Evolutionary conservation across 1,140 invertebrate genomes (phyloP).

Genomic region (Lepidotrigona ventralis): DNA sequence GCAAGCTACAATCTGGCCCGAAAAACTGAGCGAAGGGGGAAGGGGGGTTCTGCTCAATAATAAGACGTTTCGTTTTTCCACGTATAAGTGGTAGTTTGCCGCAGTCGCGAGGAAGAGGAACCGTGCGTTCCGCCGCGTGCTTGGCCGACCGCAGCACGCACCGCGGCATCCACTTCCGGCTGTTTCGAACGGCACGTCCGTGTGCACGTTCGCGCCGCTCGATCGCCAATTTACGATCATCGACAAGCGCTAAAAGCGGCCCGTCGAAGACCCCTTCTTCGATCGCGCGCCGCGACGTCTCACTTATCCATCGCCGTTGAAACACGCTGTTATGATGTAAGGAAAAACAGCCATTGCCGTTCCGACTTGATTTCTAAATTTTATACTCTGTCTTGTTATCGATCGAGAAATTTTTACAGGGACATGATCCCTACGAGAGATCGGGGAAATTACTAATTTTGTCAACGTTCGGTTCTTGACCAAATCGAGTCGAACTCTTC

Average conservation of each 20-base stretch:
- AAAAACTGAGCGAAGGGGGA: not conserved
- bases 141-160: conserved; percentile 1
- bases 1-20: conserved; percentile 7
- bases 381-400: too few relatives aligned
- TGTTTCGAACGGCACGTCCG: conserved; percentile 32
- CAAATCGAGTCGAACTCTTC: too few relatives aligned
- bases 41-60: not conserved
- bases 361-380: not conserved
- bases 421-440: too few relatives aligned
- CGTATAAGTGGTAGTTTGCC: conserved; percentile 14
- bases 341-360: not conserved
- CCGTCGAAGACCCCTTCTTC: not conserved
- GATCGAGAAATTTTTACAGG: too few relatives aligned
- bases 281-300: conserved; percentile 34
- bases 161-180: not conserved
- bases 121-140: not conserved
- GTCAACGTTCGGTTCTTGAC: too few relatives aligned
- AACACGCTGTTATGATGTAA: not conserved
- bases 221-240: conserved; percentile 66
- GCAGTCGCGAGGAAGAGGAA: not conserved
- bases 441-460: too few relatives aligned
- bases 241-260: conserved; percentile 63
- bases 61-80: conserved; percentile 31
- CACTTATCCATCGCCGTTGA: not conserved
- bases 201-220: conserved; percentile 17